Evolutionary conservation across 2,797 vertebrate species (phyloP).

Genomic region (Pelochelys cantorii): DNA sequence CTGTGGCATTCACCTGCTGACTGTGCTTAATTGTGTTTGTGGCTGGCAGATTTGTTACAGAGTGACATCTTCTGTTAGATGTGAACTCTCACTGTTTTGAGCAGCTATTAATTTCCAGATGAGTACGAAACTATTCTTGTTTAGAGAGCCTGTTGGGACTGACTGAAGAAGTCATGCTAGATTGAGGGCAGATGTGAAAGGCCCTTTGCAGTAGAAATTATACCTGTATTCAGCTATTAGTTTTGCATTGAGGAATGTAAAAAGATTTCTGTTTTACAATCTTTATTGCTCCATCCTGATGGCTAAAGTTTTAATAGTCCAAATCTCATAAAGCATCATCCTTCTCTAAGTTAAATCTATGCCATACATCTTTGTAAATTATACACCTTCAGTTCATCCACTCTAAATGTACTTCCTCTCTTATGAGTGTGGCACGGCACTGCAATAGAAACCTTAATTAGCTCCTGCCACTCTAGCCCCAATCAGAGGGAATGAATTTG

Average conservation of each 20-base stretch:
- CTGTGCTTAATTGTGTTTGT: background rate
- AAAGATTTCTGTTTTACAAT: background rate
- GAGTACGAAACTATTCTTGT: background rate
- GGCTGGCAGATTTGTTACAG: background rate
- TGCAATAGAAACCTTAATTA: no score
- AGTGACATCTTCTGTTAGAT: background rate
- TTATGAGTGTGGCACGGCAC: no score
- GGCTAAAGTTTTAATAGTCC: background rate
- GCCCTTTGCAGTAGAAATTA: background rate
- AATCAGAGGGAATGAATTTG: no score
- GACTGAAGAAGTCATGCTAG: background rate
- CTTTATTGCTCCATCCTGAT: no score
- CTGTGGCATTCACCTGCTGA: background rate
- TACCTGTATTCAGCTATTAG: background rate
- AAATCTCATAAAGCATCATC: background rate
- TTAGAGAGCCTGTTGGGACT: background rate
- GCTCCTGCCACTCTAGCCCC: no score
- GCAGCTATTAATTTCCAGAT: background rate
- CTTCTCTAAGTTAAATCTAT: background rate
- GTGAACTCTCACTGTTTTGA: background rate
- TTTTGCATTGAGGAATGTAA: background rate
- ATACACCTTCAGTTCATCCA: background rate
- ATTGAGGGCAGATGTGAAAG: background rate
- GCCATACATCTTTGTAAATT: background rate
- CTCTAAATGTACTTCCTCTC: background rate